Conservation (phyloP, 2,888 invertebrate genomes). For the Thereva nobilitata region DNA sequence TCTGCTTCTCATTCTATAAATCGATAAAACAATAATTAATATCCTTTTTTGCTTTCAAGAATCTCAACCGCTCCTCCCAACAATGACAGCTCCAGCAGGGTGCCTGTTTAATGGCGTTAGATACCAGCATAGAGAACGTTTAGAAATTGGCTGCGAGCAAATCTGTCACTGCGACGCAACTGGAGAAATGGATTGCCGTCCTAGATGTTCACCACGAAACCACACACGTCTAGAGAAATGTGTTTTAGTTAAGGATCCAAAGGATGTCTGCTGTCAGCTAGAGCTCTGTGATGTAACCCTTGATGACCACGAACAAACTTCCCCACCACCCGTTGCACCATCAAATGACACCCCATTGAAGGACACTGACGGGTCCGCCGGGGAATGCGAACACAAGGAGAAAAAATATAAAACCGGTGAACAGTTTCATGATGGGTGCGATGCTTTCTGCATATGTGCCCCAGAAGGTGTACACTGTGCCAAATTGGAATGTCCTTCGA, state of each 20-base stretch:
- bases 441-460: slow-evolving; percentile 76
- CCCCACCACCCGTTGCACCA: slow-evolving; percentile 42
- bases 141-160: slow-evolving; percentile 80
- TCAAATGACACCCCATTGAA: slow-evolving; percentile 47
- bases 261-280: slow-evolving; percentile 82
- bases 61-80: slow-evolving; percentile 14
- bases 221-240: slow-evolving; percentile 71
- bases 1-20: too few species aligned
- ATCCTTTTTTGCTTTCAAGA: background rate
- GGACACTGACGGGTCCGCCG: slow-evolving; percentile 46
- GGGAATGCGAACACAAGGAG: slow-evolving; percentile 53
- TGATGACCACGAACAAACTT: slow-evolving; percentile 70
- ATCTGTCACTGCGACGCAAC: slow-evolving; percentile 76
- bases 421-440: slow-evolving; percentile 82
- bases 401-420: slow-evolving; percentile 61
- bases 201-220: slow-evolving; percentile 67
- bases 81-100: slow-evolving; percentile 13
- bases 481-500: slow-evolving; percentile 80
- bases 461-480: slow-evolving; percentile 74
- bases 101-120: slow-evolving; percentile 65
- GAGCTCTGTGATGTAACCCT: slow-evolving; percentile 84
- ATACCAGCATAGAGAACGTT: slow-evolving; percentile 71
- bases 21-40: background rate
- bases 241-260: slow-evolving; percentile 79
- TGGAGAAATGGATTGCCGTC: slow-evolving; percentile 73